These are phyloP conservation scores for Epinephelus malabaricus DNA, from an alignment of 2,797 vertebrate species.

Conservation along the genomic window DNA sequence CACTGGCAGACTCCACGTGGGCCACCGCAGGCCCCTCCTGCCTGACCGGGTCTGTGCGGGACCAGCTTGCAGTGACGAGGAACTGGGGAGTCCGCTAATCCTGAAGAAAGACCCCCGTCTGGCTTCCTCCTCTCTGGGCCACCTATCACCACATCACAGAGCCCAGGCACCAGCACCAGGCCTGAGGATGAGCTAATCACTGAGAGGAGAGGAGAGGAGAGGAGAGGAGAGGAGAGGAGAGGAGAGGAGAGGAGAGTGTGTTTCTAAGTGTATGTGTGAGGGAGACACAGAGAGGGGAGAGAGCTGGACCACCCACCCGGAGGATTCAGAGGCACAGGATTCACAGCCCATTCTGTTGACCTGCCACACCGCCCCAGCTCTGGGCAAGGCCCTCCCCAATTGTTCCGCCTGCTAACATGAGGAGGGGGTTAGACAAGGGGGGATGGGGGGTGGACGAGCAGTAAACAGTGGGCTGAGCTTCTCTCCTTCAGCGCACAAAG, in stretches of 20 bases:
- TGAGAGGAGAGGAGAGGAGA: constrained; percentile 34
- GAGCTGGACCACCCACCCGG: constrained; percentile 88
- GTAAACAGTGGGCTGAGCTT: constrained; percentile 85
- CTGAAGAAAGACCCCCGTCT: constrained; percentile 61
- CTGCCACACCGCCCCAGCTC: constrained; percentile 86
- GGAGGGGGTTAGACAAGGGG: constrained; percentile 66
- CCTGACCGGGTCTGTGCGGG: constrained; percentile 46
- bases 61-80: constrained; percentile 38
- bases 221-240: constrained; percentile 17
- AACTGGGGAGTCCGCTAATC: constrained; percentile 54
- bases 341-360: constrained; percentile 89
- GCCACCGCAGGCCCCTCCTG: constrained; percentile 63
- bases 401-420: constrained; percentile 86
- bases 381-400: constrained; percentile 87
- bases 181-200: constrained; percentile 84
- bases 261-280: constrained; percentile 59
- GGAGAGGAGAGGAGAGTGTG: constrained; percentile 22
- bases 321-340: constrained; percentile 89
- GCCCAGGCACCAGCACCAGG: constrained; percentile 64
- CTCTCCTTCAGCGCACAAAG: constrained; percentile 86
- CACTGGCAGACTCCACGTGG: constrained; percentile 76
- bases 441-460: constrained; percentile 76
- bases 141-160: constrained; percentile 79
- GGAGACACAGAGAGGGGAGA: constrained; percentile 71
- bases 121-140: constrained; percentile 71